A percentile compares a stretch with the other conserved stretches of the same genome.
These are phyloP conservation scores for Octopus sinensis DNA, from an alignment of 1,140 invertebrate genomes.

Conservation along the genomic window DNA sequence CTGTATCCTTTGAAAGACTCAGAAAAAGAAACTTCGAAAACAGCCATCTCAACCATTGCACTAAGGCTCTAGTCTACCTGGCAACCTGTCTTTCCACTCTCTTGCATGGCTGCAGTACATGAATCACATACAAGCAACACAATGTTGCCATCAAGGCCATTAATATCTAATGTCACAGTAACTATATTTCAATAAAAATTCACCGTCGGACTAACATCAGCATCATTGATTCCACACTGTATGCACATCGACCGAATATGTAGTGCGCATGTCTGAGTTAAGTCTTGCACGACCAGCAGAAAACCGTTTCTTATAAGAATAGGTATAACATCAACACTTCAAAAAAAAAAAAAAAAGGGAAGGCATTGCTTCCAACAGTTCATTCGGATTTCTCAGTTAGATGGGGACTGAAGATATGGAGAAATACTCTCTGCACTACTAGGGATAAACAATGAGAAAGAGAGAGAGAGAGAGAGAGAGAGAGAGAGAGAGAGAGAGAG, in stretches of 20 bases:
- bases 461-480: conserved; percentile 18
- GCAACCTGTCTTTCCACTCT: too few relatives aligned
- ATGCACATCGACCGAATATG: background rate
- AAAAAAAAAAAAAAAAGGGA: background rate
- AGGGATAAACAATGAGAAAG: background rate
- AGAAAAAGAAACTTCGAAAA: too few relatives aligned
- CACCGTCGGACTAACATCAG: too few relatives aligned
- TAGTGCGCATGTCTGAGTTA: background rate
- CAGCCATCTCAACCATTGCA: too few relatives aligned
- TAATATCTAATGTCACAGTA: too few relatives aligned
- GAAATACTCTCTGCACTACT: background rate
- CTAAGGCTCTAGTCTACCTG: too few relatives aligned
- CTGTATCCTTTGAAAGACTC: too few relatives aligned
- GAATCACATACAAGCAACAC: too few relatives aligned
- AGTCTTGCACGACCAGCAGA: background rate
- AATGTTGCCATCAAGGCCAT: too few relatives aligned
- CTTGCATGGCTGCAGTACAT: too few relatives aligned
- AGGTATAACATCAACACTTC: background rate
- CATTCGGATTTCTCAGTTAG: background rate
- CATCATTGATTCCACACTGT: background rate
- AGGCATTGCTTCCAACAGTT: background rate
- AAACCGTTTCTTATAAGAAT: background rate
- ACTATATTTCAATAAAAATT: too few relatives aligned
- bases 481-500: conserved; percentile 17
- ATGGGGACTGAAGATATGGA: background rate